Percentiles rank a stretch among this genome's conserved stretches.
Conservation (phyloP, 2,113 vertebrate species). For the Isichthys henryi region DNA sequence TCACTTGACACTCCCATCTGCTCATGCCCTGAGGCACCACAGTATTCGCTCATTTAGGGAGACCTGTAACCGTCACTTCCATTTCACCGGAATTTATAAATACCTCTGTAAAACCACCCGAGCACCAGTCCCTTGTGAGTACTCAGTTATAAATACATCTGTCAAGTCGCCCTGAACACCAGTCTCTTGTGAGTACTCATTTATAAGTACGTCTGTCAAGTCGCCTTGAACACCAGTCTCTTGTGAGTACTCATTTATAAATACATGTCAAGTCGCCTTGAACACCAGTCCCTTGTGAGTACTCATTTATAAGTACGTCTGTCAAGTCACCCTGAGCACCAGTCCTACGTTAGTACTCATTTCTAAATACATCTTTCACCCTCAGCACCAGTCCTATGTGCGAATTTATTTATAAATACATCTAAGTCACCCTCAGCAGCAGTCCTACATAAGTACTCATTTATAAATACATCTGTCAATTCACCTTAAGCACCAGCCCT, state of each 20-base stretch:
- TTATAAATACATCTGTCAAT: not conserved
- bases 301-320: not conserved
- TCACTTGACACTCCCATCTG: constrained; percentile 82
- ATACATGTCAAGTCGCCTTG: constrained; percentile 34
- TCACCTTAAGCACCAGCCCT: not conserved
- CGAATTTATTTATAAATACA: not conserved
- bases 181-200: not conserved
- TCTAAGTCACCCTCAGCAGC: not conserved
- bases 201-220: not conserved
- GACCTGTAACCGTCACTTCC: constrained; percentile 68
- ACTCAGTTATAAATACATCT: constrained; percentile 44
- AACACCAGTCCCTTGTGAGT: not conserved
- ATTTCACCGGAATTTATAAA: constrained; percentile 61
- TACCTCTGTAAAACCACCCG: constrained; percentile 44
- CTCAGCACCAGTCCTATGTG: not conserved
- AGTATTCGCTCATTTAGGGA: constrained; percentile 80
- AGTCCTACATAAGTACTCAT: not conserved
- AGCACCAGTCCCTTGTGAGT: not conserved
- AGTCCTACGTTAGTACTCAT: not conserved
- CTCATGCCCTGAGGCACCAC: constrained; percentile 74
- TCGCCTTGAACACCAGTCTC: no score
- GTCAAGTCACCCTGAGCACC: not conserved
- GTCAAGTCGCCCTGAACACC: constrained; percentile 31
- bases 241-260: no score
- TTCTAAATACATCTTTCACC: not conserved